These are phyloP conservation scores for Pungitius pungitius DNA, from an alignment of 2,113 vertebrate species.

Conservation along the genomic window DNA sequence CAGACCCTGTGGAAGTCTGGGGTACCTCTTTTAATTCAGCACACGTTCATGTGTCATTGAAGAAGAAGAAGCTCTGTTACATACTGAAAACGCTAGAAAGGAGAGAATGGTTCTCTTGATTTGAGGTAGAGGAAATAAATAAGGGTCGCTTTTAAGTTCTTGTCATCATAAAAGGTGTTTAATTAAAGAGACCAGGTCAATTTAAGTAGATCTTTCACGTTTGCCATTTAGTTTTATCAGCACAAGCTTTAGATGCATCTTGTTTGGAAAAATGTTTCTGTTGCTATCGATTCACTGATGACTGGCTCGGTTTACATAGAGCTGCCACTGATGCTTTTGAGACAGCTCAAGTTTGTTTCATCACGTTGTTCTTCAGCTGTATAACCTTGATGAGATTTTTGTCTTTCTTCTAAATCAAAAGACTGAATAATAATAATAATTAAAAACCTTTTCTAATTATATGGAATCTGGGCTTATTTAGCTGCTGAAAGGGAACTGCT, in stretches of 20 bases:
- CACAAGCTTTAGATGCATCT: not conserved
- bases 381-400: constrained; percentile 77
- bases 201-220: not conserved
- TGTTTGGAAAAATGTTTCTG: not conserved
- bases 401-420: constrained; percentile 78
- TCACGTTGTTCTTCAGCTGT: constrained; percentile 58
- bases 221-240: not conserved
- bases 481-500: constrained; percentile 85
- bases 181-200: not conserved
- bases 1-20: not conserved
- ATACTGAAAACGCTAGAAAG: not conserved
- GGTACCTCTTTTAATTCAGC: not conserved
- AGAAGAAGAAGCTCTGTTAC: not conserved
- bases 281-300: not conserved
- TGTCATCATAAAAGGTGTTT: not conserved
- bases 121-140: not conserved
- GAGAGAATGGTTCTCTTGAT: not conserved
- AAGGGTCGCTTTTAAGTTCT: too few species aligned
- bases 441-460: constrained; percentile 81
- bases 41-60: not conserved
- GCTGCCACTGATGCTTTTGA: not conserved
- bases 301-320: not conserved
- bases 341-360: constrained; percentile 13
- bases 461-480: constrained; percentile 84
- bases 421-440: constrained; percentile 83